phyloP scores from a whole-genome alignment of 1,140 invertebrate genomes.

The Portunus trituberculatus region DNA sequence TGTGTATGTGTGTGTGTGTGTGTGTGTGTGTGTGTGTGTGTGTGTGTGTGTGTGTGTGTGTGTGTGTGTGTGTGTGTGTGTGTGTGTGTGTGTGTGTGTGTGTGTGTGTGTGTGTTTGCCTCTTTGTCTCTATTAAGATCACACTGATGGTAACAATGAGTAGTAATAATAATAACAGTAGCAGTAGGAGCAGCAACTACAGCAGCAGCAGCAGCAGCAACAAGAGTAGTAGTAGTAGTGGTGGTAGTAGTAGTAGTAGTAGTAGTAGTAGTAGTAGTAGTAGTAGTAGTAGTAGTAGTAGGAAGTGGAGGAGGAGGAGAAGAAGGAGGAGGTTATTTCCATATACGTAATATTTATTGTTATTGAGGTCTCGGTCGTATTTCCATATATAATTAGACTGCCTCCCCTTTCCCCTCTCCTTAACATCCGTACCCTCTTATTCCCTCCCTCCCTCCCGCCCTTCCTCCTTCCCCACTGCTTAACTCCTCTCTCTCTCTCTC shows the following conservation, averaged over 20 bases:
- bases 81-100: not conserved
- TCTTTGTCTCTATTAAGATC: not conserved
- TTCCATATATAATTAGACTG: too few species aligned
- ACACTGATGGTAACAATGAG: too few species aligned
- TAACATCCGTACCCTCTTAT: not conserved
- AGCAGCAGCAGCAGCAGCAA: too few species aligned
- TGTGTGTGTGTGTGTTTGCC: not conserved
- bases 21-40: not conserved
- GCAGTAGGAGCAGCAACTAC: not conserved
- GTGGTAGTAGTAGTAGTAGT: not conserved
- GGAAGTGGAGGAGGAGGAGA: not conserved
- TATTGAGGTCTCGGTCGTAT: too few species aligned
- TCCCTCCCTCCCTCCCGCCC: not conserved
- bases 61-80: not conserved
- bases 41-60: not conserved
- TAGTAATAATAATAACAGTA: too few species aligned
- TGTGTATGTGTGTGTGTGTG: too few species aligned
- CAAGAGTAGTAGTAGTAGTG: not conserved
- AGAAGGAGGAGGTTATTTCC: not conserved
- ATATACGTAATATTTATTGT: too few species aligned
- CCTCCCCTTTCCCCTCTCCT: too few species aligned
- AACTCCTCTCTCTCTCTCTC: too few species aligned
- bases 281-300: constrained; percentile 34
- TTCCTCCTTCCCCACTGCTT: too few species aligned
- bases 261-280: not conserved